Percentiles rank a stretch among this genome's conserved stretches.
Evolutionary conservation across 2,797 vertebrate species (phyloP).

Genomic region (Epinephelus coioides): DNA sequence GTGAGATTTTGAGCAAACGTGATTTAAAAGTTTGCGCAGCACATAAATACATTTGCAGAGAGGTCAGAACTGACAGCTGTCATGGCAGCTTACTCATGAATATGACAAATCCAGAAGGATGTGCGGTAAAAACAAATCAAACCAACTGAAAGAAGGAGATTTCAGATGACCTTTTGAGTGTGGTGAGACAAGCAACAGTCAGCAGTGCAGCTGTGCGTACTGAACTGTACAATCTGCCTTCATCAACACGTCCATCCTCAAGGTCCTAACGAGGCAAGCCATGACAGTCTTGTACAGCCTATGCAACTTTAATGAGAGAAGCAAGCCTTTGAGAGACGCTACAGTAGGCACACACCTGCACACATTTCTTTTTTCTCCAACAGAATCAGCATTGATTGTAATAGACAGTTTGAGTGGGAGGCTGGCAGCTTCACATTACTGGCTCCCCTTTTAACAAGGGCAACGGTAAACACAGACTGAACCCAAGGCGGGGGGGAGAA

Average conservation of each 20-base stretch:
- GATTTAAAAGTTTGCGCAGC: conserved; percentile 11
- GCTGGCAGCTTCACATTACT: conserved; percentile 60
- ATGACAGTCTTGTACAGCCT: conserved; percentile 33
- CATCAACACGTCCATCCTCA: conserved; percentile 56
- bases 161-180: conserved; percentile 35
- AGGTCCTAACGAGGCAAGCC: conserved; percentile 53
- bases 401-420: conserved; percentile 71
- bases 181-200: conserved; percentile 41
- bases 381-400: conserved; percentile 67
- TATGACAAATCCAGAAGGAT: conserved; percentile 30
- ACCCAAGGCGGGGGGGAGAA: conserved; percentile 31
- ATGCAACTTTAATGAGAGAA: conserved; percentile 64
- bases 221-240: conserved; percentile 35
- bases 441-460: conserved; percentile 66
- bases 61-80: conserved; percentile 26
- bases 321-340: conserved; percentile 42
- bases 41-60: conserved; percentile 29
- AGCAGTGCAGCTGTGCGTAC: conserved; percentile 34
- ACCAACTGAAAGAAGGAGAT: conserved; percentile 20
- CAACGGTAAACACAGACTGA: conserved; percentile 70
- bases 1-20: conserved; percentile 3
- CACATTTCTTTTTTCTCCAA: conserved; percentile 13
- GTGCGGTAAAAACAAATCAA: conserved; percentile 33
- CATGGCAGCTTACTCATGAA: conserved; percentile 17
- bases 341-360: conserved; percentile 32